Percentiles rank a stretch among this genome's conserved stretches.
Evolutionary conservation across 2,113 vertebrate species (phyloP).

Genomic region (Cynopterus brachyotis): DNA sequence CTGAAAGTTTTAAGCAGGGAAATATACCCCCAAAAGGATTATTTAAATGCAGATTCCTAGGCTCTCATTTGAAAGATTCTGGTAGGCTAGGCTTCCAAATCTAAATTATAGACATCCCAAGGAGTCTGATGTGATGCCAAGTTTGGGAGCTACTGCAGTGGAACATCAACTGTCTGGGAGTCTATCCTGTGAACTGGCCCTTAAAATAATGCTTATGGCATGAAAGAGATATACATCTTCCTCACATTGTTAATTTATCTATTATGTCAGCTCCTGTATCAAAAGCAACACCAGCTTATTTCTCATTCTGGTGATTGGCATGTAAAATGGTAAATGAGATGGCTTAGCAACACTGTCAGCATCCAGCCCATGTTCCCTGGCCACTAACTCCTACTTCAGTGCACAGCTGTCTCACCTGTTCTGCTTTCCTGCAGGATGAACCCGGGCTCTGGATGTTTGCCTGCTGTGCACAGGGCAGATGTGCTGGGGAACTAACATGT

Average conservation of each 20-base stretch:
- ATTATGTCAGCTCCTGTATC: not conserved
- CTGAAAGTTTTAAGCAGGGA: not conserved
- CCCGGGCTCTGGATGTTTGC: not conserved
- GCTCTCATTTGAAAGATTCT: not conserved
- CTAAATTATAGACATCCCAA: not conserved
- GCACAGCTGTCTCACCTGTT: too few species aligned
- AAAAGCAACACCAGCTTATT: not conserved
- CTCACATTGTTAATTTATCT: not conserved
- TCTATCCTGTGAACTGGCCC: not conserved
- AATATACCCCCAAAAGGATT: not conserved
- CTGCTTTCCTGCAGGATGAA: not conserved
- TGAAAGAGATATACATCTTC: not conserved
- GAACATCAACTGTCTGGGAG: rapidly evolving
- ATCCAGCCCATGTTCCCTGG: rapidly evolving
- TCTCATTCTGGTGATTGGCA: not conserved
- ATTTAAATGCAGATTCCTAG: not conserved
- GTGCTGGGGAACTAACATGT: not conserved
- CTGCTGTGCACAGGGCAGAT: not conserved
- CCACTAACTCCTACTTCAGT: not conserved
- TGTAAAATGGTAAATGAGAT: rapidly evolving
- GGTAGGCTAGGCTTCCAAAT: not conserved
- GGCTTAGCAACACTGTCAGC: rapidly evolving
- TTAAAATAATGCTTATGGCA: not conserved
- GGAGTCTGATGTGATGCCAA: not conserved
- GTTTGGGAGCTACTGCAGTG: not conserved